Conservation (phyloP, 2,113 vertebrate genomes). For the Mandrillus leucophaeus region DNA sequence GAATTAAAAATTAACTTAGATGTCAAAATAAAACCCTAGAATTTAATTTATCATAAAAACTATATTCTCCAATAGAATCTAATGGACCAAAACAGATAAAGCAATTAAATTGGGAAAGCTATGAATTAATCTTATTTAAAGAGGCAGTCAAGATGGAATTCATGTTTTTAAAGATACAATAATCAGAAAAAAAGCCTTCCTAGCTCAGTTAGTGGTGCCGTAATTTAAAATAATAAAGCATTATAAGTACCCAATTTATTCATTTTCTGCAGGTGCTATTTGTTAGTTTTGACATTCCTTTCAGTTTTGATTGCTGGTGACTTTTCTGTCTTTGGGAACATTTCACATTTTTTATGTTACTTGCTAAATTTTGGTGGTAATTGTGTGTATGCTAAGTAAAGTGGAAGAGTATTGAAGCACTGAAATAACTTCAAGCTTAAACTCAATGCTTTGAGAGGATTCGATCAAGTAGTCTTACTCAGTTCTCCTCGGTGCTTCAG, state of each 20-base stretch:
- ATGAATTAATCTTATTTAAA: conserved; percentile 82
- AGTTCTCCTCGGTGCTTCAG: neutral
- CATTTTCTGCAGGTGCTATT: conserved; percentile 65
- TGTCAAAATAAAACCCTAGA: conserved; percentile 77
- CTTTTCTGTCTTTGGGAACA: conserved; percentile 25
- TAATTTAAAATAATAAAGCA: conserved; percentile 77
- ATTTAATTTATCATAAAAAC: conserved; percentile 81
- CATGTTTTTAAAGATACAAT: conserved; percentile 75
- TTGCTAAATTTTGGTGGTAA: conserved; percentile 25
- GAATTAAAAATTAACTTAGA: conserved; percentile 81
- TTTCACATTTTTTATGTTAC: conserved; percentile 36
- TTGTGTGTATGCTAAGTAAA: neutral
- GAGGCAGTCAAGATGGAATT: conserved; percentile 72
- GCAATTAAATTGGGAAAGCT: conserved; percentile 78
- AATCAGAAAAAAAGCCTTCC: conserved; percentile 18
- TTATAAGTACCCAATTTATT: conserved; percentile 62
- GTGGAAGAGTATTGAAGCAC: neutral
- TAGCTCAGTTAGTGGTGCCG: conserved; percentile 58
- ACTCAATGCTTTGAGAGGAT: neutral
- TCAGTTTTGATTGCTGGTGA: conserved; percentile 56
- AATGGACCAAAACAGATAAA: conserved; percentile 82
- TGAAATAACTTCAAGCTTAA: conserved; percentile 12
- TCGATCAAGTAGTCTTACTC: neutral
- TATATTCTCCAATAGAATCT: conserved; percentile 75
- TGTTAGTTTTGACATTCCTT: conserved; percentile 71